Evolutionary conservation across 2,888 invertebrate species (phyloP), one percentile per base, ranked within the genome.

Genomic region (Petrolisthes cinctipes): DNA sequence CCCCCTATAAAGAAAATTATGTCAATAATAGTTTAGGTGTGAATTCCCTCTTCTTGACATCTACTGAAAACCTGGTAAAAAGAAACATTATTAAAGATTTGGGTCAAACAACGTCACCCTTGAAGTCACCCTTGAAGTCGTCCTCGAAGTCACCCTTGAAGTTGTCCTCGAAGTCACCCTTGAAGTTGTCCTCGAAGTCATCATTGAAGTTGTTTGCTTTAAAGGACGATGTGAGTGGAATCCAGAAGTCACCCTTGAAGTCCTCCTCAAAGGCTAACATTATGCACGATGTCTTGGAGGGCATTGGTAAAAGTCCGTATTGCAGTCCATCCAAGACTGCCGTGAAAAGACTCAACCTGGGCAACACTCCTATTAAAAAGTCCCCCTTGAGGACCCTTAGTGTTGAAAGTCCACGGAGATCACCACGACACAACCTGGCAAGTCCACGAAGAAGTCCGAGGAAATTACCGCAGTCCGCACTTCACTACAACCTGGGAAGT

Each of bases 321-420:
- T 20, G 56, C 20, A 88, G 88, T 68, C 82, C 88, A 5, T 56
- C 82, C 4, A 82, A 78, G 6, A 82, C 81, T 0, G 61, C 81
- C 1, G 82, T 81, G 23, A 83, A 81, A 66, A 68, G 86, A 23
- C 83, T 83, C 5, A 78, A 81, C n/a, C 23, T 84, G 75, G 61
- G 37, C 2, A 37, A 37, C 71, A 89, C 83, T 23, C 86, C 86
- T 0, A 37, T 57, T 0, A 85, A 89, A 37, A 85, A 73, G n/a
- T 84, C 84, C 20, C 86, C 89, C n/a, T 54, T 81, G 54, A 89
- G 84, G 37, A 20, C 57, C 17, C 61, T 89, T 51, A 71, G 76
- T 20, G 20, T 61, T 17, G 78, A 73, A 54, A 87, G 86, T 37
- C 85, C 82, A n/a, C 61, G 83, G 23, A 73, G 82, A 23, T 89